Evolutionary conservation across 2,888 invertebrate genomes (phyloP).

Genomic region (Anthophora plumipes): DNA sequence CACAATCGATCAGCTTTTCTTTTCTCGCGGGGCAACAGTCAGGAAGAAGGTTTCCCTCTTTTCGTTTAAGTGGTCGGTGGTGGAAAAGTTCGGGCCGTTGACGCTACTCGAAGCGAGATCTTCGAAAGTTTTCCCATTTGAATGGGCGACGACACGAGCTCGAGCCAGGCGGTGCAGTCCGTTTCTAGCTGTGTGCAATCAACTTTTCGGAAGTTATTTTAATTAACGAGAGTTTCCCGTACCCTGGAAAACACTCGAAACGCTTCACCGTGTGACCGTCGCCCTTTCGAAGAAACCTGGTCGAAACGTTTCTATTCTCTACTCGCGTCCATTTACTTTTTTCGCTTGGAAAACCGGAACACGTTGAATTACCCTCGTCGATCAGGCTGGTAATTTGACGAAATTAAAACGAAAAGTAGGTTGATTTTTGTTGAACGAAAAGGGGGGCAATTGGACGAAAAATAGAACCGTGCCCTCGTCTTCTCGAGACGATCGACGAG

Average conservation of each 20-base stretch:
- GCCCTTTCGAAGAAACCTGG: neutral
- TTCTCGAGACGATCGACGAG: too few species aligned
- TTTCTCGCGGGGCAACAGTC: constrained; percentile 5
- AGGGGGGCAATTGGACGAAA: too few species aligned
- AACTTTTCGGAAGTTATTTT: constrained; percentile 58
- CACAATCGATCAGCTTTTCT: neutral
- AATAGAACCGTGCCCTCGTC: too few species aligned
- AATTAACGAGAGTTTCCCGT: constrained; percentile 49
- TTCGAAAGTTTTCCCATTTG: constrained; percentile 58
- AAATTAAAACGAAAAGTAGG: neutral
- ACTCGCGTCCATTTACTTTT: constrained; percentile 21
- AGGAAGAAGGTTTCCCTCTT: neutral
- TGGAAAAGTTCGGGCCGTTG: constrained; percentile 30
- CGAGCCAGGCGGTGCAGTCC: neutral
- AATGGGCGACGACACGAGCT: neutral
- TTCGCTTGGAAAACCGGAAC: neutral
- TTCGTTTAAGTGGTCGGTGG: neutral
- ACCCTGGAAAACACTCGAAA: neutral
- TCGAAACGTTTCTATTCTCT: constrained; percentile 18
- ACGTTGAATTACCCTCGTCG: constrained; percentile 7
- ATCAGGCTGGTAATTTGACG: neutral
- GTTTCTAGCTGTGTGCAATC: constrained; percentile 11
- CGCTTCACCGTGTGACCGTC: neutral
- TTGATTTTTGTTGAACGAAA: too few species aligned
- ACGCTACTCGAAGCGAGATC: constrained; percentile 17